Conservation (phyloP, 2,797 vertebrate genomes). For the Anisognathus igniventris region DNA sequence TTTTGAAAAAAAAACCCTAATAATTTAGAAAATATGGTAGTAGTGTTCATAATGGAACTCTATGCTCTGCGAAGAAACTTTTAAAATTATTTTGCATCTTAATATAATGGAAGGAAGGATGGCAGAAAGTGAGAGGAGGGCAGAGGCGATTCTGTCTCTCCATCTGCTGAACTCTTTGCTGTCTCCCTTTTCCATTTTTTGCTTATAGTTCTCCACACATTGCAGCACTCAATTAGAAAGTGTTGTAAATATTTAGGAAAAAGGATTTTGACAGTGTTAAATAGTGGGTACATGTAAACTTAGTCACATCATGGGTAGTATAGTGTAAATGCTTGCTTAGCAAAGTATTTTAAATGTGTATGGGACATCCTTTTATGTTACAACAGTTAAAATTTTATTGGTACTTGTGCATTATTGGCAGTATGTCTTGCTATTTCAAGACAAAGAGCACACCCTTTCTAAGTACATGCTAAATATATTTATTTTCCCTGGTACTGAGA, state of each 20-base stretch:
- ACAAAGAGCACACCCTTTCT: accelerated
- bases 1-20: background rate
- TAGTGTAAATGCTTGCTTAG: background rate
- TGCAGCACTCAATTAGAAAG: background rate
- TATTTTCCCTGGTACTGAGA: background rate
- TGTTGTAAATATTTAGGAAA: background rate
- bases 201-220: background rate
- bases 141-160: background rate
- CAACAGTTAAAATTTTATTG: background rate
- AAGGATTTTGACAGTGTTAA: background rate
- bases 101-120: background rate
- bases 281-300: background rate
- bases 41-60: background rate
- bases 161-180: background rate
- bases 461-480: background rate
- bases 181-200: background rate
- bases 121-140: background rate
- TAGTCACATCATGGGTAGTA: background rate
- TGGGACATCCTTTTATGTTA: background rate
- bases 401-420: background rate
- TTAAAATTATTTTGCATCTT: background rate
- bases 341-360: background rate
- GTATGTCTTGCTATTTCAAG: background rate
- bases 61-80: background rate
- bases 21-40: background rate